phyloP scores from a whole-genome alignment of 2,888 invertebrate genomes.

The Cataglyphis rosenhaueri region DNA sequence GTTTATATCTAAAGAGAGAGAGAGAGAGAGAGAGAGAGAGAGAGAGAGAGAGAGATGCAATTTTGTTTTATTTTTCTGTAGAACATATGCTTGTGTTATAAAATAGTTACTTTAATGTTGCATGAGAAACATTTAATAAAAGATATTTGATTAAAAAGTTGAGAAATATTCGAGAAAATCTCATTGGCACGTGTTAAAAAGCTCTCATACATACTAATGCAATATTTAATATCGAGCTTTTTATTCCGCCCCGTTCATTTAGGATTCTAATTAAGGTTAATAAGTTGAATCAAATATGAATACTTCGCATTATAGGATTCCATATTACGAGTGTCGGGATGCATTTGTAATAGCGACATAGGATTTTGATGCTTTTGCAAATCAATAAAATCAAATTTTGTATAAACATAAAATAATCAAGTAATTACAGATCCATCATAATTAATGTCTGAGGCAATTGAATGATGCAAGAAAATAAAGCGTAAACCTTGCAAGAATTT shows the following conservation, averaged over 20 bases:
- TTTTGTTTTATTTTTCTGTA: constrained; percentile 20
- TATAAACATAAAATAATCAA: background rate
- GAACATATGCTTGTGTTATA: background rate
- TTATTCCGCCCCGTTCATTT: background rate
- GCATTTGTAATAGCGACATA: background rate
- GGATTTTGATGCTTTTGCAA: background rate
- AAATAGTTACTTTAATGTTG: constrained; percentile 10
- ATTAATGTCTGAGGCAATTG: background rate
- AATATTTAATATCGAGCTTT: constrained; percentile 20
- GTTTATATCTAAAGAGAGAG: background rate
- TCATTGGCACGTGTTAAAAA: background rate
- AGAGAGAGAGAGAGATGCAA: background rate
- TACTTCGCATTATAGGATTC: background rate
- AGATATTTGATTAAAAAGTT: constrained; percentile 20
- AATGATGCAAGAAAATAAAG: background rate
- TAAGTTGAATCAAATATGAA: background rate
- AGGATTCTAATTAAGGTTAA: constrained; percentile 18
- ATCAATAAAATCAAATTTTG: background rate
- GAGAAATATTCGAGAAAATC: background rate
- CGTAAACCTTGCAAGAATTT: background rate
- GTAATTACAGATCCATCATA: background rate
- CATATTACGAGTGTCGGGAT: background rate
- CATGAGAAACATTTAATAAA: constrained; percentile 8
- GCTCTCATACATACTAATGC: background rate
- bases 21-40: background rate